A percentile compares a stretch with the other conserved stretches of the same genome.
phyloP scores from a whole-genome alignment of 1,140 invertebrate species.

The Magallana angulata region DNA sequence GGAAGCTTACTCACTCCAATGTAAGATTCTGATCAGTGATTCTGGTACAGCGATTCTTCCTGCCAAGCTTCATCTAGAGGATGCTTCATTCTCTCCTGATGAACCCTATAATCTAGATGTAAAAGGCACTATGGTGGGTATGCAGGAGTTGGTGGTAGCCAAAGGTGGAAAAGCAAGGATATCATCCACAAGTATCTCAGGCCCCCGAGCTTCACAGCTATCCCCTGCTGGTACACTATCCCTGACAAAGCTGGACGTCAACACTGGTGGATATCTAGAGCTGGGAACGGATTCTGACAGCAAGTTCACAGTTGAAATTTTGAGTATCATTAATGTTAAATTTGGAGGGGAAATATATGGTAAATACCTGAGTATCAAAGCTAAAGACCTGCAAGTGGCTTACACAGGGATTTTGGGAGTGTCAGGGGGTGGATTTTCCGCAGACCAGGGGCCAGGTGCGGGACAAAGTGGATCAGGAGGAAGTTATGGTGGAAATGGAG shows the following conservation, averaged over 20 bases:
- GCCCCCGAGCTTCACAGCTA: slow-evolving; percentile 53
- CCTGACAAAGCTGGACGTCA: slow-evolving; percentile 66
- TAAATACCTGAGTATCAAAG: slow-evolving; percentile 59
- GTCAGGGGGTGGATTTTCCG: slow-evolving; percentile 52
- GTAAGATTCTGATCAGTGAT: slow-evolving; percentile 63
- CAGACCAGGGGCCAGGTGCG: slow-evolving; percentile 52
- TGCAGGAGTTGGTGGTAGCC: slow-evolving; percentile 67
- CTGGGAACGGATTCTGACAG: slow-evolving; percentile 59
- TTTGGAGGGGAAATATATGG: slow-evolving; percentile 64
- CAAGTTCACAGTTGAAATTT: slow-evolving; percentile 59
- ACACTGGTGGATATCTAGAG: slow-evolving; percentile 61
- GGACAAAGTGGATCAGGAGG: slow-evolving; percentile 62
- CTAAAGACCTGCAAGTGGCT: slow-evolving; percentile 61
- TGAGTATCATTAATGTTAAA: slow-evolving; percentile 63
- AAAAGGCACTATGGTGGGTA: slow-evolving; percentile 62
- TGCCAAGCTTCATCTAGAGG: slow-evolving; percentile 65
- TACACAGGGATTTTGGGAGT: slow-evolving; percentile 62
- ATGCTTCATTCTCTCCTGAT: slow-evolving; percentile 51
- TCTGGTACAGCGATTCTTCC: slow-evolving; percentile 60
- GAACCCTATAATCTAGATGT: slow-evolving; percentile 62
- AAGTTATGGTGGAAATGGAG: slow-evolving; percentile 68
- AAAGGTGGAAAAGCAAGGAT: slow-evolving; percentile 63
- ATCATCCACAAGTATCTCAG: slow-evolving; percentile 61
- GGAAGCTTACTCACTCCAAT: slow-evolving; percentile 65
- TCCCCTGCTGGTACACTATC: slow-evolving; percentile 59